Base-by-base conservation (phyloP, 2,113 vertebrate species). In the Lepus americanus region DNA sequence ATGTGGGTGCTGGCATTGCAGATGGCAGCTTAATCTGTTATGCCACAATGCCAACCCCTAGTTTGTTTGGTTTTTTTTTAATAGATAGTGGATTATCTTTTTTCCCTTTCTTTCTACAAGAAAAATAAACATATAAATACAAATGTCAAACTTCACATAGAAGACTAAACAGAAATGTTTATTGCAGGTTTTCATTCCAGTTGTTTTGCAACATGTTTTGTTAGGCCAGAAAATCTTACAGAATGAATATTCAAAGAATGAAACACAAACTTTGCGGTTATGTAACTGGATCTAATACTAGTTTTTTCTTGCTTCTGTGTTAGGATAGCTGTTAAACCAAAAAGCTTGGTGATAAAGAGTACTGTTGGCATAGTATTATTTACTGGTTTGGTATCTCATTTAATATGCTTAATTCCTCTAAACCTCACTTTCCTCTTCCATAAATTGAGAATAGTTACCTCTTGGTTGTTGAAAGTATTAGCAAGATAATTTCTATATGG, bases 371-470 rank as follows among this genome's bases (percentile, higher is more conserved):
- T 85, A 36, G 33, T 51, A 16, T 94, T 70, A 74, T 25, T 74
- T 74, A 36, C 49, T 83, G 22, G 11, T 87, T 13, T 81, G 33
- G 55, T 23, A 49, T 66, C 16, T 85, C n/a, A 89, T 77, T 94
- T 92, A 88, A 53, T 93, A 90, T 93, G 83, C 53, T 80, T 39
- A 78, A 49, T 27, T 91, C 49, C 51, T 78, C 22, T 78, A 86
- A 88, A 44, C 23, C n/a, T 82, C 20, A 27, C 23, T 87, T 95
- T 94, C 20, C 33, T 95, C 22, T 82, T 69, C 51, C 29, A 80
- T 94, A 94, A 96, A 87, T 74, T 97, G 25, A 78, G 44, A 61
- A 72, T 88, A 87, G 87, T 63, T 91, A 53, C 44, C 20, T 92
- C 36, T 92, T 94, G 31, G 20, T 83, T 77, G 17, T 81, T 94